Evolutionary conservation across 2,113 vertebrate species (phyloP), one percentile per base, ranked within the genome.

Genomic region (Eudorcas thomsonii): DNA sequence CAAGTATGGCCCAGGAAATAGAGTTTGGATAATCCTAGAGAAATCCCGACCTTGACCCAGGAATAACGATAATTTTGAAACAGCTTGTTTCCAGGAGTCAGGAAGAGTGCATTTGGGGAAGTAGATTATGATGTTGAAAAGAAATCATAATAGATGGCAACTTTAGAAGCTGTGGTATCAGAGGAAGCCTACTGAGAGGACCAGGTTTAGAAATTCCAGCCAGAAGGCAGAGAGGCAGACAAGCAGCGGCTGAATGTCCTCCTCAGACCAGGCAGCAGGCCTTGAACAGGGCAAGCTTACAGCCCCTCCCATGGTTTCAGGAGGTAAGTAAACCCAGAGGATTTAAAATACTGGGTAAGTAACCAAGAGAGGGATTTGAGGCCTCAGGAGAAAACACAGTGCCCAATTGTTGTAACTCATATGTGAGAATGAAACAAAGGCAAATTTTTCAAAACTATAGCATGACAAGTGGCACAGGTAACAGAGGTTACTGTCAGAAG

Each of bases 321-420:
- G 43, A 78, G 55, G 12, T 30, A 19, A 12, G 21, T 77, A 91
- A 92, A 21, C 95, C 48, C 64, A 90, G 74, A 84, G 84, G 59
- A 62, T 19, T 33, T 33, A 33, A 85, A 57, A 21, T 25, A 64
- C 28, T 64, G 54, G 5, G 4, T n/a, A 81, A 26, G 90, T 98
- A 90, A 97, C 95, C 39, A 94, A 71, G 90, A 88, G 19, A 95
- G 94, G 91, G 90, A 94, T 85, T 95, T 96, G 33, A 67, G 45
- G 25, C 7, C 48, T 39, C 67, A 90, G 30, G 84, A 39, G 52
- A 23, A 88, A 80, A 95, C 14, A 5, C 23, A 81, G 11, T 25
- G 7, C 12, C 43, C 80, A 52, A 19, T 43, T 25, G 60, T 82
- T 43, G 67, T 36, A 62, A 92, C 45, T 86, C 55, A 74, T 1